Percentiles rank a stretch among this genome's conserved stretches.
Evolutionary conservation across 2,797 vertebrate species (phyloP).

Genomic region (Chaetophractus vellerosus): DNA sequence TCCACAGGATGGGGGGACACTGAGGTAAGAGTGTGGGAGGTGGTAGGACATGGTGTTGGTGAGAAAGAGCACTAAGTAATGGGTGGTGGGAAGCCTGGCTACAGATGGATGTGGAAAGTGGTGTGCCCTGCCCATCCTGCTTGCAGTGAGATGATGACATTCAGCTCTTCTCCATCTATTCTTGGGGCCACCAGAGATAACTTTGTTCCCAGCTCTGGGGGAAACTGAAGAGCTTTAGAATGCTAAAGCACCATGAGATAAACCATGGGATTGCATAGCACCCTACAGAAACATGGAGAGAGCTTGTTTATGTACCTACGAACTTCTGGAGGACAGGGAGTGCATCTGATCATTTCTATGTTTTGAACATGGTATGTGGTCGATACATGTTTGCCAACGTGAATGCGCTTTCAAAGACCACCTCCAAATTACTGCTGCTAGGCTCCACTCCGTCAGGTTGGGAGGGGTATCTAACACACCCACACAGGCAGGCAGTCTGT

Average conservation of each 20-base stretch:
- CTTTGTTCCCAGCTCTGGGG: background rate
- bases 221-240: background rate
- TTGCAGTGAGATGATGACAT: accelerated
- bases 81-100: accelerated
- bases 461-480: background rate
- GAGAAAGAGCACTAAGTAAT: background rate
- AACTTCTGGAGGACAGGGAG: accelerated
- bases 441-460: too few relatives aligned
- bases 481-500: background rate
- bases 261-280: accelerated
- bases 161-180: background rate
- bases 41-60: background rate
- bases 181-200: background rate
- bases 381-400: background rate
- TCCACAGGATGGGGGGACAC: background rate
- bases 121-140: background rate
- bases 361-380: background rate
- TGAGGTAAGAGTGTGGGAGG: accelerated
- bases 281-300: background rate
- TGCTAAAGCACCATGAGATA: background rate
- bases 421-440: background rate
- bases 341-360: background rate
- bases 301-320: background rate
- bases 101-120: accelerated
- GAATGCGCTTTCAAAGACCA: background rate